phyloP scores from a whole-genome alignment of 2,888 invertebrate genomes.

The Scaptomyza flava region DNA sequence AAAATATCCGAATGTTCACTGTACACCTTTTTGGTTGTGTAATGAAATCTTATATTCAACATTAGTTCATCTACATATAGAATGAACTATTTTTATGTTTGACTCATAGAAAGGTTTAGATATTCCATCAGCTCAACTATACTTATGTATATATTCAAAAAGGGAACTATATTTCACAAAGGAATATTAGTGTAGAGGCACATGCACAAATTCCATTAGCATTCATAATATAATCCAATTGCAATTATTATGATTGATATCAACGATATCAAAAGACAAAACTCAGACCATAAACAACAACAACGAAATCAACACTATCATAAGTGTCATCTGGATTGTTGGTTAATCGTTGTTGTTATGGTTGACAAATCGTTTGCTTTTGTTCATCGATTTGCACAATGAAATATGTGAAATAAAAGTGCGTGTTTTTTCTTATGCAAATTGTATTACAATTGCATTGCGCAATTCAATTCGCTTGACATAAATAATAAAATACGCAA shows the following conservation, averaged over 20 bases:
- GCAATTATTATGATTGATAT: not conserved
- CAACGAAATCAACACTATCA: not conserved
- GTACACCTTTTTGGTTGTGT: no score
- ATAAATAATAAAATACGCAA: not conserved
- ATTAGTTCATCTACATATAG: no score
- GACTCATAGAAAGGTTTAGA: no score
- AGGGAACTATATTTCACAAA: no score
- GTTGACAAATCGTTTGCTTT: not conserved
- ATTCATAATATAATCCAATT: not conserved
- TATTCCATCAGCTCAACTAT: no score
- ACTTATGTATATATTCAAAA: no score
- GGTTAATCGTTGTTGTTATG: not conserved
- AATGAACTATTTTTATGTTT: no score
- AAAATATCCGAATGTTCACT: not conserved
- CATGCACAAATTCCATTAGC: no score
- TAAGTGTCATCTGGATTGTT: not conserved
- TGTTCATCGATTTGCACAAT: not conserved
- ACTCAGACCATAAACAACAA: not conserved
- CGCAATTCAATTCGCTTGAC: not conserved
- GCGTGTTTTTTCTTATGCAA: not conserved
- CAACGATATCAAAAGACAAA: not conserved
- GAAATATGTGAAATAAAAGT: not conserved
- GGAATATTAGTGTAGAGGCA: no score
- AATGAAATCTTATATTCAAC: no score
- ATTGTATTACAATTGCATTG: conserved; percentile 6